phyloP scores from a whole-genome alignment of 2,113 vertebrate genomes.

The Microcebus jonahi region DNA sequence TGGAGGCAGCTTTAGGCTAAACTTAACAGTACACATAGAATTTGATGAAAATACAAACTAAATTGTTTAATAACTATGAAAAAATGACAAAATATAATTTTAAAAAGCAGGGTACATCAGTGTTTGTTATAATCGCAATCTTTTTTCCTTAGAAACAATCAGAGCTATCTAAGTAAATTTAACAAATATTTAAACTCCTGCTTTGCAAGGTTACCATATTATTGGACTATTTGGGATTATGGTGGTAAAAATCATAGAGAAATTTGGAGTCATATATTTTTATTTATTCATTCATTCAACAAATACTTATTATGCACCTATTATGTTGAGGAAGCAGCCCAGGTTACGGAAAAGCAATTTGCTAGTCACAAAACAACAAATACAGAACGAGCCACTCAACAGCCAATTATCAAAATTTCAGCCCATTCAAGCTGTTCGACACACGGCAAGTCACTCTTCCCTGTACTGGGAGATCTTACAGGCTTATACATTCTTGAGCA shows the following conservation, averaged over 20 bases:
- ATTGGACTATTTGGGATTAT: not conserved
- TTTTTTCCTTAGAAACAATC: not conserved
- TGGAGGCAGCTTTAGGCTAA: too few species aligned
- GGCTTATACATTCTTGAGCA: not conserved
- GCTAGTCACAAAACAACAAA: not conserved
- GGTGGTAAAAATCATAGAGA: not conserved
- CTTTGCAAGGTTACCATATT: not conserved
- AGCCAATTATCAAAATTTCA: slow-evolving; percentile 1
- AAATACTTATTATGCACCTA: not conserved
- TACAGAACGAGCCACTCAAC: not conserved
- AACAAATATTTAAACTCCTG: slow-evolving; percentile 23
- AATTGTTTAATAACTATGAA: not conserved
- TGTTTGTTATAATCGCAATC: not conserved
- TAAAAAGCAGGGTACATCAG: not conserved
- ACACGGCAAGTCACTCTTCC: not conserved
- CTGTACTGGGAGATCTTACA: not conserved
- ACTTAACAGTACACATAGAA: not conserved
- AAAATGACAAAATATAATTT: slow-evolving; percentile 25
- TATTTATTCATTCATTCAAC: not conserved
- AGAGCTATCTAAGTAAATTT: not conserved
- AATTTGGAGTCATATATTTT: not conserved
- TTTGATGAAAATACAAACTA: not conserved
- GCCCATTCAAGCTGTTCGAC: not conserved
- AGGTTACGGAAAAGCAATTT: not conserved
- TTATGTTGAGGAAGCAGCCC: not conserved